Base-by-base conservation (phyloP, 2,888 invertebrate genomes). In the Galerucella calmariensis region DNA sequence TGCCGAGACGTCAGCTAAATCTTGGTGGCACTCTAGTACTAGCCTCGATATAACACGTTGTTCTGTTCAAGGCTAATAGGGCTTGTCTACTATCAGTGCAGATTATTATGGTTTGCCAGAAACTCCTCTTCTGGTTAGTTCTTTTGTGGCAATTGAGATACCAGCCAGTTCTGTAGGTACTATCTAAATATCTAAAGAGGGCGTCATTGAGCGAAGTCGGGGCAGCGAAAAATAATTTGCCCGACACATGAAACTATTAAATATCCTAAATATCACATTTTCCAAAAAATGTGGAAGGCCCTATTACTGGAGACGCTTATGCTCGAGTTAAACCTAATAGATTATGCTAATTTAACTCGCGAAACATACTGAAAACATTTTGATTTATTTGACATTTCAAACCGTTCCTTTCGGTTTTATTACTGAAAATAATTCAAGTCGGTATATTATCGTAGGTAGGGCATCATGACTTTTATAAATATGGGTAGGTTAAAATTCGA, bases 401-500 rank as follows among this genome's bases (percentile, higher is more conserved):
- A 68, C 44, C 61, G 24, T 67, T n/a, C 53, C 61, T 62, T 58
- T 65, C 63, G 63, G 63, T 65, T 65, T 65, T 65, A 65, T 65
- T 65, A 65, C 63, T 46, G 20, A 65, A 65, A 65, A 65, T 48
- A 65, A 65, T 65, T 65, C 63, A 16, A 16, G 63, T 44, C 35
- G 27, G 12, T 61, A 65, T 65, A 65, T 65, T 65, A 74, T 69
- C 67, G 74, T 74, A 74, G 70, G 73, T 74, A 74, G 74, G 78
- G 76, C 78, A 79, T 76, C 79, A 79, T 79, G 81, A 79, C 80
- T 76, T 81, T 80, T 82, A 81, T 82, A 83, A 82, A 83, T 82
- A 82, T 80, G 82, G 77, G 80, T 80, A 80, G 77, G 81, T 79
- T 81, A 79, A 81, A 81, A 81, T 80, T 61, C 56, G 69, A 41